Conservation (phyloP, 2,113 vertebrate species). For the Mesocricetus auratus region DNA sequence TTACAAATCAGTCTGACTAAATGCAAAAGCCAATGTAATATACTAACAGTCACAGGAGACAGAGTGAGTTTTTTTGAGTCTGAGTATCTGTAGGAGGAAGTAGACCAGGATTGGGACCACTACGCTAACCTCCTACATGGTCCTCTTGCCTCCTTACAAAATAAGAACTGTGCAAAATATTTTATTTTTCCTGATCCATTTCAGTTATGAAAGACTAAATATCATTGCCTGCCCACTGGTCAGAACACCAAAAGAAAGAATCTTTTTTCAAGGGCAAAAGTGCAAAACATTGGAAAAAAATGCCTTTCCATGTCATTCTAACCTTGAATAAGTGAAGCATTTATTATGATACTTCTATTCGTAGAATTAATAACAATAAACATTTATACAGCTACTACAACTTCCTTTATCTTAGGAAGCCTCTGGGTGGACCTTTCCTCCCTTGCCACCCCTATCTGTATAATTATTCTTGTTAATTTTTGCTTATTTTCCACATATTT, state of each 20-base stretch:
- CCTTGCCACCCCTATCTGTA: not conserved
- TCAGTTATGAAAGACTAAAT: not conserved
- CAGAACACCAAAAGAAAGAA: not conserved
- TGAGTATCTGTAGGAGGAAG: not conserved
- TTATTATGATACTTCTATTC: not conserved
- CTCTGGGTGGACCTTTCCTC: not conserved
- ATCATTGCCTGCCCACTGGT: not conserved
- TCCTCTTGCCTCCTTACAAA: not conserved
- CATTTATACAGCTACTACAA: too few relatives aligned
- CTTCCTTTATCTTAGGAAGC: not conserved
- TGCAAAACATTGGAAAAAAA: not conserved
- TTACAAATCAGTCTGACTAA: not conserved
- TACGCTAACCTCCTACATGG: fast-evolving
- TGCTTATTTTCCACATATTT: not conserved
- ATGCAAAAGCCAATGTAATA: not conserved
- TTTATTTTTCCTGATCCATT: not conserved
- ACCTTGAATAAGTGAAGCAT: not conserved
- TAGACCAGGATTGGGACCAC: not conserved
- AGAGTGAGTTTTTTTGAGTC: not conserved
- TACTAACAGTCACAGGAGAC: not conserved
- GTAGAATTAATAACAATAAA: not conserved
- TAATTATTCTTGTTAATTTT: not conserved
- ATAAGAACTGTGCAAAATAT: not conserved
- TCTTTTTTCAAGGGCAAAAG: not conserved
- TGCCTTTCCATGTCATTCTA: not conserved